A percentile compares a stretch with the other conserved stretches of the same genome.
Conservation (phyloP, 2,888 invertebrate genomes). For the Acronicta psi region DNA sequence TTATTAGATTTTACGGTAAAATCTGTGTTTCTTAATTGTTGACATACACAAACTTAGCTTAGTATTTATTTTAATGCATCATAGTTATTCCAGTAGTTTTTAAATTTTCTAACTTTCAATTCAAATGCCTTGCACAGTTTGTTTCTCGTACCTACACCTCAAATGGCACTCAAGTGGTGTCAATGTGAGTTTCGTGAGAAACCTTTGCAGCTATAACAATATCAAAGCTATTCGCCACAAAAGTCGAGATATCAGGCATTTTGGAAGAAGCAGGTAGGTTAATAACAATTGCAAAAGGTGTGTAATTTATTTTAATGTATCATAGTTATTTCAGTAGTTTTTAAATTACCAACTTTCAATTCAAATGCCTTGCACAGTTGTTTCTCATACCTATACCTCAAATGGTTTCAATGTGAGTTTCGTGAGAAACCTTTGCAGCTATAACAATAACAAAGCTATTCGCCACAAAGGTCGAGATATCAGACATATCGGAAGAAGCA, state of each 20-base stretch:
- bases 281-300: not conserved
- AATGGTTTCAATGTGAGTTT: constrained; percentile 21
- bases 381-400: constrained; percentile 17
- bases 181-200: constrained; percentile 36
- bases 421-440: constrained; percentile 32
- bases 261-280: not conserved
- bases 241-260: constrained; percentile 15
- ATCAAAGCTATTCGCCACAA: constrained; percentile 25
- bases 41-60: too few relatives aligned
- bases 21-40: too few relatives aligned
- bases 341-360: constrained; percentile 1
- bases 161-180: too few relatives aligned
- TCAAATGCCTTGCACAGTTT: constrained; percentile 11
- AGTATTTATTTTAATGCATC: not conserved
- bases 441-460: constrained; percentile 29
- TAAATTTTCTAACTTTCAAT: constrained; percentile 1
- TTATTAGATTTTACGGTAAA: too few relatives aligned
- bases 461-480: constrained; percentile 19
- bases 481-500: constrained; percentile 3
- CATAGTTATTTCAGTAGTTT: not conserved
- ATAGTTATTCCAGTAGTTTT: not conserved
- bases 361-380: constrained; percentile 12
- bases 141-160: constrained; percentile 16
- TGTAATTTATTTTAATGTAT: not conserved
- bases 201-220: constrained; percentile 23